Base-by-base conservation (phyloP, 2,888 invertebrate genomes). In the Zaprionus bogoriensis region DNA sequence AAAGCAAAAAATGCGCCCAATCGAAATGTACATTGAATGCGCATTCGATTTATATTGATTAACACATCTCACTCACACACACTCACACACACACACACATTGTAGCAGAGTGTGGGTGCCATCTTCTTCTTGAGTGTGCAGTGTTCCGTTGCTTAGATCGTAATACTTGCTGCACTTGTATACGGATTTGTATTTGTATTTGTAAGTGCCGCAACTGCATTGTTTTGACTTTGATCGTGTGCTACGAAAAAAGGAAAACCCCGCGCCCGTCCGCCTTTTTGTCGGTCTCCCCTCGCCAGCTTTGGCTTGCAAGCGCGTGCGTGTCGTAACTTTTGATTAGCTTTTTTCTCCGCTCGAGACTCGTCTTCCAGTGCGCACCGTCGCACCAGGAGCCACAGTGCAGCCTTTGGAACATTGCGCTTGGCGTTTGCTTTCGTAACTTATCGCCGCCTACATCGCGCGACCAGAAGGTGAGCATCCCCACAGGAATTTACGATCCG, bases 311-410 rank as follows among this genome's bases (percentile, higher is more conserved):
- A 66, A 67, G 63, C 87, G 87, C 79, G 80, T 82, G 87, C 82
- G 87, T 87, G 85, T 79, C 77, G 83, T 82, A 82, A 87, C 82
- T 87, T 85, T 87, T 87, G 78, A 86, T 87, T 87, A 84, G 81
- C 58, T 57, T 52, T 51, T 60, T 59, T 36, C 52, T 9, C 52
- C 27, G 52, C 12, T 25, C 4, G 61, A 55, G 66, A 50, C 55
- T 54, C 74, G 55, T 74, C 77, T 75, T 72, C 62, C 48, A 41
- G 36, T 23, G 38, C 50, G 52, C 63, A n/a, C 14, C 45, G 45
- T 23, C 30, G 14, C 19, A 20, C 25, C 47, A 65, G 70, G 59
- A 72, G 65, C 62, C 27, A 25, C 66, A 67, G 67, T 63, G 62
- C 78, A 75, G 58, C 75, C 66, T 64, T 64, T 66, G 74, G 69